Evolutionary conservation across 2,113 vertebrate genomes (phyloP).

Genomic region (Oenanthe melanoleuca): DNA sequence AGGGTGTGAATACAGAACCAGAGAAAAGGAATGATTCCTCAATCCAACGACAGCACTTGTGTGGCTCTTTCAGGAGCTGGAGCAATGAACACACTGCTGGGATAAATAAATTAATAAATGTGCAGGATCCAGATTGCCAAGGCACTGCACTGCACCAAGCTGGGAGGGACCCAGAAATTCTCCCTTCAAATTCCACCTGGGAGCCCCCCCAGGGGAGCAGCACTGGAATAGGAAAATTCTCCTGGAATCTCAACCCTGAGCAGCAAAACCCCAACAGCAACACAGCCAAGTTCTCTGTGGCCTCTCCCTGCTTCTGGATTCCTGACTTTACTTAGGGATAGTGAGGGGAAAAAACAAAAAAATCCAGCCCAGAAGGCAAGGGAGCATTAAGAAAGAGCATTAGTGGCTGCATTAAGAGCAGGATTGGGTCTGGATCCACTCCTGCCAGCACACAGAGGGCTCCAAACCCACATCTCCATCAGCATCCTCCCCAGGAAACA

Average conservation of each 20-base stretch:
- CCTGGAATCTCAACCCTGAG: background rate
- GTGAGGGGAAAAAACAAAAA: background rate
- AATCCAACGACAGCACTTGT: background rate
- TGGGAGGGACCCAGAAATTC: constrained; percentile 31
- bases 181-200: background rate
- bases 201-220: rapidly evolving
- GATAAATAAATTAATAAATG: background rate
- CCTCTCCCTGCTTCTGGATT: background rate
- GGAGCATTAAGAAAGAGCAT: background rate
- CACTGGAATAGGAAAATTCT: background rate
- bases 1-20: background rate
- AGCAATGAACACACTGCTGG: constrained; percentile 7
- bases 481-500: background rate
- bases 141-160: constrained; percentile 27
- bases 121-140: constrained; percentile 1
- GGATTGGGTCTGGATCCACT: background rate
- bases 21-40: background rate
- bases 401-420: background rate
- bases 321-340: rapidly evolving
- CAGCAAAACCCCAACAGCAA: background rate
- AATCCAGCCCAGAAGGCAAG: background rate
- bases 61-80: background rate
- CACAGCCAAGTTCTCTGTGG: rapidly evolving
- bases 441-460: background rate
- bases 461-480: background rate